Conservation (phyloP, 2,797 vertebrate species). For the Nyctalus aviator region DNA sequence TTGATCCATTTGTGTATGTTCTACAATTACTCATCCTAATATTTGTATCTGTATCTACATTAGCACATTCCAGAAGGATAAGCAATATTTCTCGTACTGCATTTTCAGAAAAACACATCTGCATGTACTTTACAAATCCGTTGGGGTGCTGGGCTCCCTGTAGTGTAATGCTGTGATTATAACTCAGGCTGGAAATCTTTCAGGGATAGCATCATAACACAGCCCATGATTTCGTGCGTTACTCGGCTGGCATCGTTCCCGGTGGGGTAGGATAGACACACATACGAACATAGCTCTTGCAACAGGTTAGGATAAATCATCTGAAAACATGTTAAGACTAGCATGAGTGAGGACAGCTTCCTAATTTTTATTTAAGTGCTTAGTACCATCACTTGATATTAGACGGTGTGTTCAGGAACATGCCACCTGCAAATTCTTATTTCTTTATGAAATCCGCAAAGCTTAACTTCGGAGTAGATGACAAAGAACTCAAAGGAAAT, state of each 20-base stretch:
- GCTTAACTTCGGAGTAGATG: conserved; percentile 55
- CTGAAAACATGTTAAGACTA: conserved; percentile 63
- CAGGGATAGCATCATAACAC: conserved; percentile 63
- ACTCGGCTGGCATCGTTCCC: conserved; percentile 62
- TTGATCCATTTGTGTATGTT: conserved; percentile 53
- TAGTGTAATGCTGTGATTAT: conserved; percentile 47
- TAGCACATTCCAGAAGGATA: conserved; percentile 58
- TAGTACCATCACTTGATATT: conserved; percentile 51
- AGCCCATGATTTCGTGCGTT: conserved; percentile 59
- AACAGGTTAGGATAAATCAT: conserved; percentile 66
- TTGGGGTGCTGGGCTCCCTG: conserved; percentile 57
- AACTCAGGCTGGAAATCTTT: conserved; percentile 71
- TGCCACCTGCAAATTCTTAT: conserved; percentile 65
- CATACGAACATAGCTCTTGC: conserved; percentile 27
- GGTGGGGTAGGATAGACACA: not conserved
- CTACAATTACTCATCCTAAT: conserved; percentile 66
- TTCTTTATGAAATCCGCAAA: conserved; percentile 65
- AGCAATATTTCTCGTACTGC: conserved; percentile 56
- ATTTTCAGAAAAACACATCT: conserved; percentile 71
- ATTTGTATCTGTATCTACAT: conserved; percentile 51
- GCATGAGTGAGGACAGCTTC: conserved; percentile 56
- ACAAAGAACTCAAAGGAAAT: conserved; percentile 35
- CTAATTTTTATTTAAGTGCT: conserved; percentile 69
- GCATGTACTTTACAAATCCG: conserved; percentile 74
- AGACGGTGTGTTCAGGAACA: conserved; percentile 4